Conservation (phyloP, 2,797 vertebrate species). For the Antrozous pallidus region DNA sequence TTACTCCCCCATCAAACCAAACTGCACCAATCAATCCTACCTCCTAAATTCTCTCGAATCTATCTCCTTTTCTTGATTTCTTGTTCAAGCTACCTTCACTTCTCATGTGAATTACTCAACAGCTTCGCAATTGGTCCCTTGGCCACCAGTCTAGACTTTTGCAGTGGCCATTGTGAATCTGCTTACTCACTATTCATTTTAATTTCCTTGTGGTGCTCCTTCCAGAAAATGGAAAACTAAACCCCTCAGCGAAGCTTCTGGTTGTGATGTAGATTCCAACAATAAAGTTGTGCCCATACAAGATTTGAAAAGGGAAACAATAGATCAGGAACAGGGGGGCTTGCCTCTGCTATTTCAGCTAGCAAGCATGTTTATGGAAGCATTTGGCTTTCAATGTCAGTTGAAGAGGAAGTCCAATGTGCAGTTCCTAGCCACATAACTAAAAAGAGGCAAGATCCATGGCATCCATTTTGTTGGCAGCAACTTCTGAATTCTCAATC, state of each 20-base stretch:
- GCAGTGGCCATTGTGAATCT: not conserved
- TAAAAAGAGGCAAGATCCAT: not conserved
- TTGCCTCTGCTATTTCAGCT: constrained; percentile 11
- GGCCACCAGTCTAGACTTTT: not conserved
- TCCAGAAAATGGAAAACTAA: constrained; percentile 24
- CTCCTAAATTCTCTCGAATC: not conserved
- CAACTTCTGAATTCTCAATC: constrained; percentile 34
- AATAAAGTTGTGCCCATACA: not conserved
- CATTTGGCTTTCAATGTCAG: not conserved
- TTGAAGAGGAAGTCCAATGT: not conserved
- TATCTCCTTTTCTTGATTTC: not conserved
- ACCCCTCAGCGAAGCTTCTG: not conserved
- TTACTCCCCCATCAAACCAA: not conserved
- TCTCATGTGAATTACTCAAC: constrained; percentile 5
- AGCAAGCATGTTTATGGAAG: not conserved
- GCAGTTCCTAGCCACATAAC: not conserved
- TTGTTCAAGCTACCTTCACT: not conserved
- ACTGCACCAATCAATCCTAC: not conserved
- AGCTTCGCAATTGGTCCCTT: not conserved
- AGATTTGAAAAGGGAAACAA: not conserved
- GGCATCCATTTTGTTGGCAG: constrained; percentile 10
- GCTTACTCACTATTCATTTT: not conserved
- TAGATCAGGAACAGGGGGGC: not conserved
- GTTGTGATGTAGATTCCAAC: constrained; percentile 17
- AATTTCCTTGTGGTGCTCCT: not conserved